A percentile compares a stretch with the other conserved stretches of the same genome.
Evolutionary conservation across 2,113 vertebrate genomes (phyloP).

Genomic region (Lycaon pictus): DNA sequence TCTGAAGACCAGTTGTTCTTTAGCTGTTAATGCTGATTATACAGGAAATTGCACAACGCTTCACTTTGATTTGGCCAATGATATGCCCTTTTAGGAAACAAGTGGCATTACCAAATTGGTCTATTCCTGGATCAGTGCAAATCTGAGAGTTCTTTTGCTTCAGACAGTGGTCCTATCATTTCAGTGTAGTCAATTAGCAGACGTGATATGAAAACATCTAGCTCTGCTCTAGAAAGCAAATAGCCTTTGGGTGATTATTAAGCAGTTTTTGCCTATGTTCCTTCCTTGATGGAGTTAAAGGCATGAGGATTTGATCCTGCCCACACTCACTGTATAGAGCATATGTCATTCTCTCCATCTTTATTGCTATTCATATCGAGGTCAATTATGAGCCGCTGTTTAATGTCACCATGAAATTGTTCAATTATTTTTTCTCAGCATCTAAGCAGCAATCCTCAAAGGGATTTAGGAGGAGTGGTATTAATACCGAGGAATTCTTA

Average conservation of each 20-base stretch:
- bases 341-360: slow-evolving; percentile 81
- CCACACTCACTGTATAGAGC: slow-evolving; percentile 69
- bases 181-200: slow-evolving; percentile 26
- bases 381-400: slow-evolving; percentile 85
- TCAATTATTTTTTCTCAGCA: slow-evolving; percentile 83
- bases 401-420: slow-evolving; percentile 85
- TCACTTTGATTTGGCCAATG: slow-evolving; percentile 61
- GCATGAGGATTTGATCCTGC: slow-evolving; percentile 74
- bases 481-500: slow-evolving; percentile 77
- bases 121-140: slow-evolving; percentile 59
- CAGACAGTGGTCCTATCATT: not conserved
- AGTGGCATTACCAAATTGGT: slow-evolving; percentile 43
- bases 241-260: slow-evolving; percentile 23
- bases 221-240: slow-evolving; percentile 25
- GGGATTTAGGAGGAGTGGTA: slow-evolving; percentile 75
- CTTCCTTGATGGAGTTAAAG: slow-evolving; percentile 74
- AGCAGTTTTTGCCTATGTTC: slow-evolving; percentile 54
- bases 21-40: slow-evolving; percentile 56
- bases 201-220: slow-evolving; percentile 33
- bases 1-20: slow-evolving; percentile 40
- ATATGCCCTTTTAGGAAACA: slow-evolving; percentile 67
- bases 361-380: slow-evolving; percentile 83
- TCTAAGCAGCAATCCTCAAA: slow-evolving; percentile 83
- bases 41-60: slow-evolving; percentile 58
- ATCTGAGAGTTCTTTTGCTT: not conserved